These are phyloP conservation scores for Buathra laborator DNA, from an alignment of 2,888 invertebrate species.

Conservation along the genomic window DNA sequence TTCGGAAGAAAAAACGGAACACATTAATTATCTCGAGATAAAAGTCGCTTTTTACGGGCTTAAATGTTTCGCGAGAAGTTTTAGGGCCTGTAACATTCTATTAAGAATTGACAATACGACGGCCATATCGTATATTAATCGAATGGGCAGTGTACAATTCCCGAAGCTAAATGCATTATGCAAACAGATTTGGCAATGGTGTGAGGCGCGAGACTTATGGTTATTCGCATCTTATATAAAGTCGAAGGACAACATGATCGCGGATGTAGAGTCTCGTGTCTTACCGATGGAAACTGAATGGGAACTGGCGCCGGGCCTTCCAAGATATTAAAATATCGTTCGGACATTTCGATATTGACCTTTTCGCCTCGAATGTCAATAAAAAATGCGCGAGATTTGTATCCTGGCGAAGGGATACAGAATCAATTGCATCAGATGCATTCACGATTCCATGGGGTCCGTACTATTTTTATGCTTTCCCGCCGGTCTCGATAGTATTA, in stretches of 20 bases:
- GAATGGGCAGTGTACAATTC: constrained; percentile 25
- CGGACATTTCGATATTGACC: background rate
- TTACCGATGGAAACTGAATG: constrained; percentile 17
- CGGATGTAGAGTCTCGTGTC: constrained; percentile 7
- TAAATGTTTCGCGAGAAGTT: constrained; percentile 3
- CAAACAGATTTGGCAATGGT: constrained; percentile 32
- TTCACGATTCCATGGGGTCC: constrained; percentile 3
- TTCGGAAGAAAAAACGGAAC: background rate
- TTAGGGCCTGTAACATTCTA: background rate
- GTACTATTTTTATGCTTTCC: background rate
- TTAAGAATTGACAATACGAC: constrained; percentile 16
- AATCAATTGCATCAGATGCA: constrained; percentile 16
- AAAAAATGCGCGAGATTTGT: constrained; percentile 4
- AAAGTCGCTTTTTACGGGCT: background rate
- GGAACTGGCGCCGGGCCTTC: constrained; percentile 1
- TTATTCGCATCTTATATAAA: constrained; percentile 13
- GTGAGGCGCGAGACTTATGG: constrained; percentile 25
- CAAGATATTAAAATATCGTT: background rate
- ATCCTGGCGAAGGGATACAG: constrained; percentile 2
- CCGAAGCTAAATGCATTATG: constrained; percentile 2
- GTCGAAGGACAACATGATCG: constrained; percentile 12
- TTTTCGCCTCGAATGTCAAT: constrained; percentile 1
- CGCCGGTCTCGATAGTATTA: background rate
- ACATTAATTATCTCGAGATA: constrained; percentile 21
- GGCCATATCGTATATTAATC: constrained; percentile 19